Evolutionary conservation across 2,888 invertebrate species (phyloP).

Genomic region (Frankliniella intonsa): DNA sequence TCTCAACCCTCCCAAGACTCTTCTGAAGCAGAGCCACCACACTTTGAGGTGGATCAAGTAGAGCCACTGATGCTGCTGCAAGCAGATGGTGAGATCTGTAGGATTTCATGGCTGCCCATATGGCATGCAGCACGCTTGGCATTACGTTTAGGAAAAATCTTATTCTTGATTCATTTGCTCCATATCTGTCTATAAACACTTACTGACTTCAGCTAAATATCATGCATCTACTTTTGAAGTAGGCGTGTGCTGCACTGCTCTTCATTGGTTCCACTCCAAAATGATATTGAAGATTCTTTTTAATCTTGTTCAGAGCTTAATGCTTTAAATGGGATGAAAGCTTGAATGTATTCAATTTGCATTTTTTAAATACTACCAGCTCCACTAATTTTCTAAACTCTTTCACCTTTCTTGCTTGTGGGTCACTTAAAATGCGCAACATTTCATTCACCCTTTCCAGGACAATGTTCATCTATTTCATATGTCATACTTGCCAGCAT

Average conservation of each 20-base stretch:
- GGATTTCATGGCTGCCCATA: background rate
- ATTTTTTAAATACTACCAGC: too few species aligned
- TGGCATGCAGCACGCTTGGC: constrained; percentile 5
- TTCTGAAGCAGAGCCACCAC: constrained; percentile 51
- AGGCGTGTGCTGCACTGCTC: too few species aligned
- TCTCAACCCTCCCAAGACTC: constrained; percentile 48
- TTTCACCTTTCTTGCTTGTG: too few species aligned
- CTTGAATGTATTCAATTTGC: background rate
- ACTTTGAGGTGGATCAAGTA: constrained; percentile 57
- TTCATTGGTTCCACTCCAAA: too few species aligned
- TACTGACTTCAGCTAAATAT: background rate
- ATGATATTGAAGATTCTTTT: too few species aligned
- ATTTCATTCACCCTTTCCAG: too few species aligned
- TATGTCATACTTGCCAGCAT: too few species aligned
- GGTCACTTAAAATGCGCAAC: too few species aligned
- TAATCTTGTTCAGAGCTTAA: background rate
- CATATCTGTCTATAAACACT: background rate
- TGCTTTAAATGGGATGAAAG: background rate
- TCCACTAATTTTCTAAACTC: too few species aligned
- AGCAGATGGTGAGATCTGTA: constrained; percentile 49
- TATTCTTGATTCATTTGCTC: constrained; percentile 1
- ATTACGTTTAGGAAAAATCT: background rate
- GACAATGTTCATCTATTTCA: too few species aligned
- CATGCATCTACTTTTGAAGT: background rate
- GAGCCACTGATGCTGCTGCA: constrained; percentile 58